Conservation (phyloP, 2,888 invertebrate species). For the Pyrrhosoma nymphula region DNA sequence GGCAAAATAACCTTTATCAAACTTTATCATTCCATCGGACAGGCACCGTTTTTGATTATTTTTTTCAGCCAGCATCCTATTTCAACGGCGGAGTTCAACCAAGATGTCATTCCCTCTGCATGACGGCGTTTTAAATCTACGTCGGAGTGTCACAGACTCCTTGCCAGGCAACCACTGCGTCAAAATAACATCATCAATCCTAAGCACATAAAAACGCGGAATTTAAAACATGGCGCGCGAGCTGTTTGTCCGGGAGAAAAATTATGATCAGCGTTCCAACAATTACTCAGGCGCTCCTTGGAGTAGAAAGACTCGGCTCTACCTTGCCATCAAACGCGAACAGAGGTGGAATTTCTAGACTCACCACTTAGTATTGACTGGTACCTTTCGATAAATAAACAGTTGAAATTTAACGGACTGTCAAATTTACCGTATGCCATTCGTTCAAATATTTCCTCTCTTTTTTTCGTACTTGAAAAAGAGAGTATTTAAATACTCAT, state of each 20-base stretch:
- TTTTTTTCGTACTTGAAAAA: too few relatives aligned
- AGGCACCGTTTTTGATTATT: not conserved
- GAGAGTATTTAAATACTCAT: too few relatives aligned
- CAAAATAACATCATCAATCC: constrained; percentile 25
- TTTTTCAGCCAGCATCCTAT: not conserved
- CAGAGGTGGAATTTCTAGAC: not conserved
- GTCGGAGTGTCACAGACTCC: not conserved
- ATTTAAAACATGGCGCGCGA: not conserved
- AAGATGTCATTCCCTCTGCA: not conserved
- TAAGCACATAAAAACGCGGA: not conserved
- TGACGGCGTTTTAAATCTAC: constrained; percentile 11
- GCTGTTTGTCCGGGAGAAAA: not conserved
- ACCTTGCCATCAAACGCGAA: not conserved
- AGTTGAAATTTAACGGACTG: not conserved
- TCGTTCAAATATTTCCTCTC: not conserved
- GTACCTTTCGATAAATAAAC: not conserved
- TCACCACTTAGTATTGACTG: not conserved
- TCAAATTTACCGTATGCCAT: not conserved
- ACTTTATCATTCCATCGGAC: not conserved
- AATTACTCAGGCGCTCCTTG: not conserved
- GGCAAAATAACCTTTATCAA: constrained; percentile 9
- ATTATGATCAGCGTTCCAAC: not conserved
- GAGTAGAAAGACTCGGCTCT: not conserved
- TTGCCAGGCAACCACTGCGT: not conserved
- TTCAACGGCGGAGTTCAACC: not conserved